Base-by-base conservation (phyloP, 2,888 invertebrate species). In the Agriopis marginaria region DNA sequence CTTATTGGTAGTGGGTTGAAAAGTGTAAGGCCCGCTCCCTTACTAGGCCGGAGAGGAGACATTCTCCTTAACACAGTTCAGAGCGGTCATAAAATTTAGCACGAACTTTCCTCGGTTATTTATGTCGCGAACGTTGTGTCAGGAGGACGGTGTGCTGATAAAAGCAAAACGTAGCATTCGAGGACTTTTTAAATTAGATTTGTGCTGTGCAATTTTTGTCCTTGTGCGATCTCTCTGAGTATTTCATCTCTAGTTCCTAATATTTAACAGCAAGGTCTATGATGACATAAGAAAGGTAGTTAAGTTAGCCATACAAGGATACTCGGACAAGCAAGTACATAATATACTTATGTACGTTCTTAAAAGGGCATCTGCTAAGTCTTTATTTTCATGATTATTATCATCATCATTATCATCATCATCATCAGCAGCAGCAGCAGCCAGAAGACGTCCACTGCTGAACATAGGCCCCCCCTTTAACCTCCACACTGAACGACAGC, bases 71-170 rank as follows among this genome's bases (percentile, higher is more conserved):
- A n/a, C 14, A 55, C 55, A 55, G 12, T 12, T 23, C 40, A 55
- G 14, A 9, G 17, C 9, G 7, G 8, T n/a, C 45, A 45, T 12
- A 58, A 58, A 45, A n/a, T 47, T 58, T 7, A 45, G 23, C 45
- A 10, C 45, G 23, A 12, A 45, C 8, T 58, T 4, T n/a, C 23
- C n/a, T 45, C 49, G 1, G 60, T 60, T 50, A 56, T 64, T 64
- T 64, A 64, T 47, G 64, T 56, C 23, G 49, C 39, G 45, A 58
- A 45, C 58, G 58, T 50, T 60, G 47, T 50, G 60, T 45, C 45
- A 32, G 32, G 45, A 49, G 60, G 39, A 60, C 60, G 14, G 39
- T 14, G 23, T 39, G 60, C 49, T 49, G 60, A 60, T 60, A 60
- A 60, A 60, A 60, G 60, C 14, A 49, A 60, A 60, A 40, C 10